Evolutionary conservation across 1,140 invertebrate genomes (phyloP).

Genomic region (Zeugodacus cucurbitae): DNA sequence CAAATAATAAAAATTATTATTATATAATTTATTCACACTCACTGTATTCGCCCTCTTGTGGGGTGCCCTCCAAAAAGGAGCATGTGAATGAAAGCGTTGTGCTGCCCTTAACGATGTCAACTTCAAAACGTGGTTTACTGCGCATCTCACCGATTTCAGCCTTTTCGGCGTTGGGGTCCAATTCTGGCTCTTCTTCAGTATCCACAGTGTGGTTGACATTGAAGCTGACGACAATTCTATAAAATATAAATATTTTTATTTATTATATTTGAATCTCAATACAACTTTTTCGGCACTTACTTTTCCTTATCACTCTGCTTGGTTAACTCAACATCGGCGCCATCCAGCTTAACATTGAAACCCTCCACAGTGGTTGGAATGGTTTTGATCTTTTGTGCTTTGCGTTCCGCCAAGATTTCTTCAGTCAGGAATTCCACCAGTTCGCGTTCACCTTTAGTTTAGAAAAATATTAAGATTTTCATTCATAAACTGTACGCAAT

Average conservation of each 20-base stretch:
- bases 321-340: conserved; percentile 81
- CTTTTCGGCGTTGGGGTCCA: conserved; percentile 74
- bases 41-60: conserved; percentile 77
- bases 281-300: conserved; percentile 64
- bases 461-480: conserved; percentile 42
- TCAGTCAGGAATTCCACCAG: conserved; percentile 87
- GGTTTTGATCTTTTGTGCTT: conserved; percentile 79
- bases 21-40: conserved; percentile 17
- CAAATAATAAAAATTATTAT: conserved; percentile 50
- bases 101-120: conserved; percentile 81
- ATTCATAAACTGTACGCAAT: neutral
- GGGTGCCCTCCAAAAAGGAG: conserved; percentile 76
- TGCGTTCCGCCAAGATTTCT: conserved; percentile 88
- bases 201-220: conserved; percentile 94
- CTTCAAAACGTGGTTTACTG: conserved; percentile 87
- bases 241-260: conserved; percentile 42
- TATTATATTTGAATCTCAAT: neutral
- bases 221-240: conserved; percentile 79
- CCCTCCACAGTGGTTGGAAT: conserved; percentile 82
- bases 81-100: conserved; percentile 85
- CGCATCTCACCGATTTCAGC: conserved; percentile 83
- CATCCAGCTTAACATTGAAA: conserved; percentile 79
- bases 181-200: conserved; percentile 75
- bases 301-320: conserved; percentile 80
- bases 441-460: conserved; percentile 80